Percentiles rank a stretch among this genome's conserved stretches.
phyloP scores from a whole-genome alignment of 2,797 vertebrate species.

The Hippoglossus hippoglossus region DNA sequence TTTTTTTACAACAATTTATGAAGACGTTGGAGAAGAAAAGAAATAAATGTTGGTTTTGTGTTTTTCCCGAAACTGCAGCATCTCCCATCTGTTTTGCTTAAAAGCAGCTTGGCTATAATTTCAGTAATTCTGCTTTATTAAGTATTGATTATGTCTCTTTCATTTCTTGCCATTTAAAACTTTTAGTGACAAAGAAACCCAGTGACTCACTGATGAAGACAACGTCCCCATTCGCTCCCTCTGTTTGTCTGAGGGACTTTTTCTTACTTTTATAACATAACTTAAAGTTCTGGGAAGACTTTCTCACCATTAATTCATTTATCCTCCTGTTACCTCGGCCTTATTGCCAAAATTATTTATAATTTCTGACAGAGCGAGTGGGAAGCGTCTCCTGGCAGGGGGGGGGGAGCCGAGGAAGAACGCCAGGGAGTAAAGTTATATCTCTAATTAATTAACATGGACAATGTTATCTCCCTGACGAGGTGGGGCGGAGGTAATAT shows the following conservation, averaged over 20 bases:
- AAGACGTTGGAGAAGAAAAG: conserved; percentile 35
- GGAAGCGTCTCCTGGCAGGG: conserved; percentile 43
- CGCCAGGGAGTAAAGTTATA: conserved; percentile 60
- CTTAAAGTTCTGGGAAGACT: conserved; percentile 52
- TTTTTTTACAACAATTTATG: conserved; percentile 43
- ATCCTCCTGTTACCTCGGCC: conserved; percentile 15
- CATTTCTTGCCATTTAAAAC: conserved; percentile 37
- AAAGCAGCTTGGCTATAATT: conserved; percentile 24
- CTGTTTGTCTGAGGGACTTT: conserved; percentile 6
- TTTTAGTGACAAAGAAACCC: conserved; percentile 24
- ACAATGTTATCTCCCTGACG: conserved; percentile 58
- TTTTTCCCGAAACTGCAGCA: conserved; percentile 6
- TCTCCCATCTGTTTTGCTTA: conserved; percentile 21
- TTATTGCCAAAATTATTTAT: conserved; percentile 58
- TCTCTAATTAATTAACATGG: conserved; percentile 72
- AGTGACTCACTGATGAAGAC: neutral
- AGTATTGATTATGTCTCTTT: conserved; percentile 50
- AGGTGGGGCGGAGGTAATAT: neutral
- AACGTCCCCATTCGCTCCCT: neutral
- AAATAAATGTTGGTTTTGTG: neutral
- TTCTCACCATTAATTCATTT: conserved; percentile 44
- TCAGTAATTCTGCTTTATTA: conserved; percentile 47
- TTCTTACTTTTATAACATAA: conserved; percentile 32
- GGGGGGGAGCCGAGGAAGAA: conserved; percentile 23
- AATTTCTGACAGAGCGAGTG: conserved; percentile 51